Conservation (phyloP, 2,797 vertebrate genomes). For the Microcaecilia unicolor region DNA sequence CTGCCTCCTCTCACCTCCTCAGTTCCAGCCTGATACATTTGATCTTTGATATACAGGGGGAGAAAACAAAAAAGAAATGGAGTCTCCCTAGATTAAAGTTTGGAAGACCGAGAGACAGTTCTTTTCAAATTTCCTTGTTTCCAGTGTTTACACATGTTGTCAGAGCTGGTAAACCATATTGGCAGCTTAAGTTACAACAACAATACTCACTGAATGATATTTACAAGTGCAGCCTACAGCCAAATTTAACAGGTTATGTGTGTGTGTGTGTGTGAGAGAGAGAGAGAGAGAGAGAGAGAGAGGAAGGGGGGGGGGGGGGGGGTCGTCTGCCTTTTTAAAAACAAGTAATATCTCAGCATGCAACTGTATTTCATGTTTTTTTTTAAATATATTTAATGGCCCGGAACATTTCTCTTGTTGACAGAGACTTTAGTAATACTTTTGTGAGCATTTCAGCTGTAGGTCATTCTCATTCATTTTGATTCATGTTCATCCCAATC, state of each 20-base stretch:
- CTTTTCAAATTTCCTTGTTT: conserved; percentile 46
- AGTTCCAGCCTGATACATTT: too few relatives aligned
- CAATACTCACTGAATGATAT: conserved; percentile 52
- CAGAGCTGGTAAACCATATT: conserved; percentile 58
- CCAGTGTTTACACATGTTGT: conserved; percentile 54
- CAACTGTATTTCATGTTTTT: too few relatives aligned
- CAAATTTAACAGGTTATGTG: conserved; percentile 45
- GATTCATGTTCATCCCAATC: conserved; percentile 43
- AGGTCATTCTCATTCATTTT: conserved; percentile 37
- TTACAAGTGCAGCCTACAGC: conserved; percentile 47
- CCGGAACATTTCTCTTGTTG: conserved; percentile 39
- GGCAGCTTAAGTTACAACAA: conserved; percentile 51
- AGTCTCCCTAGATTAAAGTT: conserved; percentile 38
- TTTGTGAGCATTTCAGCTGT: conserved; percentile 41
- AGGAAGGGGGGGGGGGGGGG: too few relatives aligned
- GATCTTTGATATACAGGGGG: too few relatives aligned
- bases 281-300: too few relatives aligned
- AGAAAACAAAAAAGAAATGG: conserved; percentile 14
- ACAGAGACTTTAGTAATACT: conserved; percentile 33
- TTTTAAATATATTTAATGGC: conserved; percentile 48
- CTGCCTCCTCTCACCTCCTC: too few relatives aligned
- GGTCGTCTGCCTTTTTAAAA: conserved; percentile 22
- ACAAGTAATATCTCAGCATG: conserved; percentile 43
- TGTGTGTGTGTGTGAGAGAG: too few relatives aligned
- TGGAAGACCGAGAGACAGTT: conserved; percentile 19